Evolutionary conservation across 2,113 vertebrate genomes (phyloP).

Genomic region (Uria lomvia): DNA sequence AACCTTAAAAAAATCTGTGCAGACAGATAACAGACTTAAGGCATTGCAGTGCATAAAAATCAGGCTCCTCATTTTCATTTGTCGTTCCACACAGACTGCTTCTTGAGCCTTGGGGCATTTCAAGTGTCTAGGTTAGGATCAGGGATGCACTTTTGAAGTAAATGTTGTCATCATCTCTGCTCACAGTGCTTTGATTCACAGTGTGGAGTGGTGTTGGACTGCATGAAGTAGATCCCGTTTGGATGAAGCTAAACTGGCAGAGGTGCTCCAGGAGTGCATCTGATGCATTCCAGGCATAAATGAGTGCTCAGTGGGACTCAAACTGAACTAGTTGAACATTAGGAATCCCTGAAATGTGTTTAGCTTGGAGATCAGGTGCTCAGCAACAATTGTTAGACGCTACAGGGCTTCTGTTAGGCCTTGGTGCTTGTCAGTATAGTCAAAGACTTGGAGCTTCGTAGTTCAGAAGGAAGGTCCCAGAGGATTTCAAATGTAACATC

Average conservation of each 20-base stretch:
- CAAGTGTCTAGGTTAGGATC: background rate
- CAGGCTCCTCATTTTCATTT: background rate
- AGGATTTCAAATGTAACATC: background rate
- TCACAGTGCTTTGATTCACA: background rate
- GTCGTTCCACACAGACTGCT: background rate
- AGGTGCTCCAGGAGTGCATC: background rate
- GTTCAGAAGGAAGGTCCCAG: background rate
- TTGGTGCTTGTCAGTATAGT: background rate
- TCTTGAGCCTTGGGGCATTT: background rate
- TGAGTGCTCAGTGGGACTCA: background rate
- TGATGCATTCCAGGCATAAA: background rate
- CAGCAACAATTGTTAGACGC: background rate
- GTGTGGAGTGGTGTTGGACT: background rate
- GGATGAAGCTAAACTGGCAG: background rate
- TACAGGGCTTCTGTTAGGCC: background rate
- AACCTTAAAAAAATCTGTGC: background rate
- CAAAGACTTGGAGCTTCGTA: background rate
- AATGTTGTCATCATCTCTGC: background rate
- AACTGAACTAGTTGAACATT: background rate
- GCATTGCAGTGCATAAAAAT: background rate
- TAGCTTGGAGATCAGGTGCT: background rate
- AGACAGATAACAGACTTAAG: background rate
- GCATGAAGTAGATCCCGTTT: background rate
- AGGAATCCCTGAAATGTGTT: background rate
- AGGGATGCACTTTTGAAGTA: background rate